Percentiles rank a stretch among this genome's conserved stretches.
Conservation (phyloP, 1,140 invertebrate genomes). For the Platorchestia sp. region DNA sequence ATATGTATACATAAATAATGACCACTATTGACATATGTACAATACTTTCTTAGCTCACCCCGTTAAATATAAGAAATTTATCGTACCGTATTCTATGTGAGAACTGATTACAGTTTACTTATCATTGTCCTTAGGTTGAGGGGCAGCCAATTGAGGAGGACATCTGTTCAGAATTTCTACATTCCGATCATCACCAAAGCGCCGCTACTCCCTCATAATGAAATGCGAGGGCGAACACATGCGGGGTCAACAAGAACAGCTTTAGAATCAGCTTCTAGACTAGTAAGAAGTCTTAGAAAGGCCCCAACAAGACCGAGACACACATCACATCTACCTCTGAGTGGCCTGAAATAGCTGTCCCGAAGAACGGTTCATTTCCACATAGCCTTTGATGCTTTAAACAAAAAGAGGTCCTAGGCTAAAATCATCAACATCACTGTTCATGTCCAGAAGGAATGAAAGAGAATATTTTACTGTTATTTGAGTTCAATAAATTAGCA, state of each 20-base stretch:
- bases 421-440: too few relatives aligned
- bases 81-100: not conserved
- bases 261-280: too few relatives aligned
- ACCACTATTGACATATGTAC: not conserved
- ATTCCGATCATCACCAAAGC: not conserved
- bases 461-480: too few relatives aligned
- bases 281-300: too few relatives aligned
- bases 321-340: too few relatives aligned
- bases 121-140: not conserved
- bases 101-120: not conserved
- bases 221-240: not conserved
- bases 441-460: too few relatives aligned
- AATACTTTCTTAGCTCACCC: not conserved
- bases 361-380: too few relatives aligned
- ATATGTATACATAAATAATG: not conserved
- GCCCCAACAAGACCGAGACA: too few relatives aligned
- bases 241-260: not conserved
- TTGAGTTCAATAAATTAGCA: too few relatives aligned
- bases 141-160: not conserved
- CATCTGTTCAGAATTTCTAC: not conserved
- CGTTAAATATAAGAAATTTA: not conserved
- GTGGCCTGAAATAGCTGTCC: too few relatives aligned
- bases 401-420: too few relatives aligned
- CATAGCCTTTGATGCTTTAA: too few relatives aligned
- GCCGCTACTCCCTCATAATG: not conserved